These are phyloP conservation scores for Sycophila texana DNA, from an alignment of 2,888 invertebrate species.

Conservation along the genomic window DNA sequence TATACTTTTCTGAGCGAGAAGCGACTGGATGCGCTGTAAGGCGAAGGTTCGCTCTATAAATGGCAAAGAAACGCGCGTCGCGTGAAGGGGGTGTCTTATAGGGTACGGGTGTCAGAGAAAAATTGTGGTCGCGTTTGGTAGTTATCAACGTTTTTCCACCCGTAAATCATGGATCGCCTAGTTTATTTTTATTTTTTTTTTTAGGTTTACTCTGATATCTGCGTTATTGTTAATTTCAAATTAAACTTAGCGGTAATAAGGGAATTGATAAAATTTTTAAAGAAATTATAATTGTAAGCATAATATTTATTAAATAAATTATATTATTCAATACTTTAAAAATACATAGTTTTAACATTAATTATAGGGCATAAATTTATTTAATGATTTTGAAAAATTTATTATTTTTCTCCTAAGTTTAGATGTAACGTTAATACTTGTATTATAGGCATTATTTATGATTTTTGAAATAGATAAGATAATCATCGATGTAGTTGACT, in stretches of 20 bases:
- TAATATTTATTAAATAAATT: too few species aligned
- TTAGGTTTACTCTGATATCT: neutral
- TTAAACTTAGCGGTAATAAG: too few species aligned
- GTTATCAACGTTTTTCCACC: neutral
- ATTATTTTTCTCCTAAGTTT: too few species aligned
- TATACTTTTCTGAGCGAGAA: neutral
- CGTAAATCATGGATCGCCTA: neutral
- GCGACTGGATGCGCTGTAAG: neutral
- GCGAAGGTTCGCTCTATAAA: conserved; percentile 16
- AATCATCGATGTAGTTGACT: neutral
- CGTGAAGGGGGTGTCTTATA: neutral
- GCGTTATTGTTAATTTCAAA: too few species aligned
- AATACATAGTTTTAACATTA: too few species aligned
- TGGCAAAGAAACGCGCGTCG: conserved; percentile 2
- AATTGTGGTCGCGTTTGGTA: neutral
- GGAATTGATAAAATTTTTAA: too few species aligned
- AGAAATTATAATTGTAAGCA: too few species aligned
- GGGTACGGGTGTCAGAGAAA: neutral
- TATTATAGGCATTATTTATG: too few species aligned
- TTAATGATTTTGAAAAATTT: too few species aligned
- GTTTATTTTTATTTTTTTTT: neutral
- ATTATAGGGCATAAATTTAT: too few species aligned
- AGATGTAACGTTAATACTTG: too few species aligned
- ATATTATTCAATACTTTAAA: too few species aligned
- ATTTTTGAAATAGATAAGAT: neutral